Evolutionary conservation across 2,797 vertebrate genomes (phyloP).

Genomic region (Chromis chromis): DNA sequence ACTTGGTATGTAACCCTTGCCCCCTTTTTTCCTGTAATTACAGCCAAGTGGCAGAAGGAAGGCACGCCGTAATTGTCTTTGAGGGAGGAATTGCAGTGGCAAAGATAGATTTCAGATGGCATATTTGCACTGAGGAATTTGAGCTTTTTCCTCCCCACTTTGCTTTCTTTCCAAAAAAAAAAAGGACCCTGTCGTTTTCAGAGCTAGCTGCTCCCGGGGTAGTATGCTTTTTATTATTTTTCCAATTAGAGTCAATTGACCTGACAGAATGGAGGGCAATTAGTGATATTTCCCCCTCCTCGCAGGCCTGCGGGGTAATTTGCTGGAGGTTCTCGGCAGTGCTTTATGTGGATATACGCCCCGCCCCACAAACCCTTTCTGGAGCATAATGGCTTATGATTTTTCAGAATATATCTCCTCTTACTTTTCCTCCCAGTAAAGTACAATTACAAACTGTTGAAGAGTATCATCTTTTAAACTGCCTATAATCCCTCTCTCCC

Average conservation of each 20-base stretch:
- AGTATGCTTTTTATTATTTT: slow-evolving; percentile 98
- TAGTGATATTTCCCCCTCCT: slow-evolving; percentile 92
- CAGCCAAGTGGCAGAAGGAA: slow-evolving; percentile 74
- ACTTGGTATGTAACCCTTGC: slow-evolving; percentile 74
- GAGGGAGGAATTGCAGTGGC: slow-evolving; percentile 75
- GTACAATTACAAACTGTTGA: slow-evolving; percentile 80
- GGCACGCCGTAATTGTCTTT: slow-evolving; percentile 78
- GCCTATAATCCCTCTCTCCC: slow-evolving; percentile 64
- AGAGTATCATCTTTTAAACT: slow-evolving; percentile 78
- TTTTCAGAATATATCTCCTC: slow-evolving; percentile 88
- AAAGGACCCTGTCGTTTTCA: slow-evolving; percentile 93
- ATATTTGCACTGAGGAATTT: slow-evolving; percentile 91
- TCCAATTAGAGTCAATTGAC: slow-evolving; percentile 99
- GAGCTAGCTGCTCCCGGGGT: slow-evolving; percentile 93
- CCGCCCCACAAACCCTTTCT: slow-evolving; percentile 86
- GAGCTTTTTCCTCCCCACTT: slow-evolving; percentile 54
- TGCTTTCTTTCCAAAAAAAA: slow-evolving; percentile 60
- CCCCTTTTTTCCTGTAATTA: slow-evolving; percentile 78
- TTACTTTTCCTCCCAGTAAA: slow-evolving; percentile 73
- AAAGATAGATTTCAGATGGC: slow-evolving; percentile 92
- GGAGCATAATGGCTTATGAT: slow-evolving; percentile 95
- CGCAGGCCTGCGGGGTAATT: slow-evolving; percentile 97
- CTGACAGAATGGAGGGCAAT: slow-evolving; percentile 99
- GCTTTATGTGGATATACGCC: slow-evolving; percentile 91
- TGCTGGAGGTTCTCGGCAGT: slow-evolving; percentile 95